Evolutionary conservation across 2,113 vertebrate genomes (phyloP).

Genomic region (Ramphastos sulfuratus): DNA sequence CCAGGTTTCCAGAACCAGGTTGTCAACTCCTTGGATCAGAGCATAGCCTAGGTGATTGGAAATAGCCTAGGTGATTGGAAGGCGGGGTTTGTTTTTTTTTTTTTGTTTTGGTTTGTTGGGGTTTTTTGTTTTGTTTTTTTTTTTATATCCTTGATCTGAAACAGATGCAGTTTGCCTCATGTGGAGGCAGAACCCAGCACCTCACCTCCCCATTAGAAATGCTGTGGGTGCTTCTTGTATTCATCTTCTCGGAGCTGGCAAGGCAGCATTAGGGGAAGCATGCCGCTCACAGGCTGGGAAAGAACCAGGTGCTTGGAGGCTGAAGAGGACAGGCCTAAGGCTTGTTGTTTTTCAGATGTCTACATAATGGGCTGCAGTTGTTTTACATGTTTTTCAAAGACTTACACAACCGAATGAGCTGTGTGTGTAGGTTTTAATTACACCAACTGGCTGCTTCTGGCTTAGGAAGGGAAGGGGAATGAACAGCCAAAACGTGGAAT

Average conservation of each 20-base stretch:
- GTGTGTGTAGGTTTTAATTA: slow-evolving; percentile 16
- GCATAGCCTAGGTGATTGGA: not conserved
- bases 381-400: slow-evolving; percentile 33
- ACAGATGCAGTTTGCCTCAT: not conserved
- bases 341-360: slow-evolving; percentile 37
- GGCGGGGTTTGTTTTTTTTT: too few relatives aligned
- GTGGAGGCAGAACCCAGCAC: fast-evolving
- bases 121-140: not conserved
- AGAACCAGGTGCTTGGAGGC: not conserved
- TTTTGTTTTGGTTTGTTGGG: too few relatives aligned
- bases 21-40: not conserved
- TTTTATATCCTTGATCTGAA: not conserved
- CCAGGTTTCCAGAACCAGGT: not conserved
- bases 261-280: fast-evolving
- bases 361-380: slow-evolving; percentile 1
- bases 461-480: not conserved
- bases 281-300: not conserved
- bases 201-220: fast-evolving
- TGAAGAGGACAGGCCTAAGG: not conserved
- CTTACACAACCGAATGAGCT: not conserved
- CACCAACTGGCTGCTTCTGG: not conserved
- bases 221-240: not conserved
- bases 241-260: not conserved
- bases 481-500: not conserved
- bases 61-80: not conserved